These are phyloP conservation scores for Tor tambroides DNA, from an alignment of 2,113 vertebrate genomes.

Conservation along the genomic window DNA sequence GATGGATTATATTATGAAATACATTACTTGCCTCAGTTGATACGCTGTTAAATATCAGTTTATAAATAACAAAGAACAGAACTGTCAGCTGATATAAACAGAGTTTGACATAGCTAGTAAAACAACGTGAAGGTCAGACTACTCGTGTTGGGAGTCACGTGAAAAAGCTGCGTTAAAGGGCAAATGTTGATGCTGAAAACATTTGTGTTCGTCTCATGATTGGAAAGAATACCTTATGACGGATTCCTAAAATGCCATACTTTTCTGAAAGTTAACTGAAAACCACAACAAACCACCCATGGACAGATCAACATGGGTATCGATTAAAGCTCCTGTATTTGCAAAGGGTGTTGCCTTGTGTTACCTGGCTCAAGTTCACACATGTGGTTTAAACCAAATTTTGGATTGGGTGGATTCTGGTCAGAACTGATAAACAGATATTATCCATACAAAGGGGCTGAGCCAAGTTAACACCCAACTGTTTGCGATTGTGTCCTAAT, in stretches of 20 bases:
- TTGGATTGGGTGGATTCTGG: slow-evolving; percentile 2
- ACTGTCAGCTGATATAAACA: slow-evolving; percentile 25
- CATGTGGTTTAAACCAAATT: slow-evolving; percentile 27
- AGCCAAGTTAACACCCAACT: background rate
- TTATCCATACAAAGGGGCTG: background rate
- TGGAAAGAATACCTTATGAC: background rate
- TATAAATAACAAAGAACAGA: slow-evolving; percentile 28
- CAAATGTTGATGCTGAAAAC: background rate
- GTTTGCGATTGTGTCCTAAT: background rate
- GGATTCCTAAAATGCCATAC: slow-evolving; percentile 6
- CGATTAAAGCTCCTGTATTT: slow-evolving; percentile 20
- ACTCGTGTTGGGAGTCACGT: background rate
- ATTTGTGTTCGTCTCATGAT: background rate
- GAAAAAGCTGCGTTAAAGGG: background rate
- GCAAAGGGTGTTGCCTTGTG: slow-evolving; percentile 42
- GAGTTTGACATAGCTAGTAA: background rate
- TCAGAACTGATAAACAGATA: slow-evolving; percentile 17
- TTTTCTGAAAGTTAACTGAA: slow-evolving; percentile 20
- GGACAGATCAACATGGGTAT: slow-evolving; percentile 11
- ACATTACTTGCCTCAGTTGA: background rate
- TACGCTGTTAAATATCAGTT: slow-evolving; percentile 15
- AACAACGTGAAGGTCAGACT: background rate
- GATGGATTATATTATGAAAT: slow-evolving; percentile 44
- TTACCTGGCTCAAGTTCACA: slow-evolving; percentile 28
- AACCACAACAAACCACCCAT: slow-evolving; percentile 17